Conservation (phyloP, 2,113 vertebrate genomes). For the Cololabis saira region DNA sequence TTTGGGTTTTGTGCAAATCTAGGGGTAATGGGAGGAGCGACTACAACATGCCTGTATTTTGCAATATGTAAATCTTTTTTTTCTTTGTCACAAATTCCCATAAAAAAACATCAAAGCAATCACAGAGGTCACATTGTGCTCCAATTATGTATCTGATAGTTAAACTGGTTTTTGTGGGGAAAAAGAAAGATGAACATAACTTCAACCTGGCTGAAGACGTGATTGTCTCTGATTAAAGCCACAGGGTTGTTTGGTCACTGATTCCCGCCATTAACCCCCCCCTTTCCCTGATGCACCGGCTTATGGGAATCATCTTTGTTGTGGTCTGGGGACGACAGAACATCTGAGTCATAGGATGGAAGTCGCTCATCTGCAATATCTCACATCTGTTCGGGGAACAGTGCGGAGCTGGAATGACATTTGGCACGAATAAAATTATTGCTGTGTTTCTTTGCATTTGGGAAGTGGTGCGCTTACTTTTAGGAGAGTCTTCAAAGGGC, state of each 20-base stretch:
- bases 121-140: no score
- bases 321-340: slow-evolving; percentile 13
- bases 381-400: not conserved
- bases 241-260: not conserved
- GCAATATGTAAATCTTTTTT: no score
- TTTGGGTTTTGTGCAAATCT: no score
- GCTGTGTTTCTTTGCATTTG: slow-evolving; percentile 16
- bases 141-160: no score
- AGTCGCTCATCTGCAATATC: not conserved
- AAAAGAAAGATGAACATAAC: no score
- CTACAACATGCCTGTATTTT: no score
- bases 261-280: slow-evolving; percentile 2
- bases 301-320: slow-evolving; percentile 31
- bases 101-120: no score
- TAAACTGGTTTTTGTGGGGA: no score
- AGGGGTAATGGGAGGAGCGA: no score
- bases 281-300: not conserved
- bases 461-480: slow-evolving; percentile 13
- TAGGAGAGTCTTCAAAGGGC: slow-evolving; percentile 24
- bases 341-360: slow-evolving; percentile 13
- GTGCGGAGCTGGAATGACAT: not conserved
- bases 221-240: slow-evolving; percentile 2
- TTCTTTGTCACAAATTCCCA: no score
- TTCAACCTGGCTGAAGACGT: not conserved
- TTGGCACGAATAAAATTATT: not conserved